Evolutionary conservation across 2,113 vertebrate species (phyloP).

Genomic region (Lamprologus ornatipinnis): DNA sequence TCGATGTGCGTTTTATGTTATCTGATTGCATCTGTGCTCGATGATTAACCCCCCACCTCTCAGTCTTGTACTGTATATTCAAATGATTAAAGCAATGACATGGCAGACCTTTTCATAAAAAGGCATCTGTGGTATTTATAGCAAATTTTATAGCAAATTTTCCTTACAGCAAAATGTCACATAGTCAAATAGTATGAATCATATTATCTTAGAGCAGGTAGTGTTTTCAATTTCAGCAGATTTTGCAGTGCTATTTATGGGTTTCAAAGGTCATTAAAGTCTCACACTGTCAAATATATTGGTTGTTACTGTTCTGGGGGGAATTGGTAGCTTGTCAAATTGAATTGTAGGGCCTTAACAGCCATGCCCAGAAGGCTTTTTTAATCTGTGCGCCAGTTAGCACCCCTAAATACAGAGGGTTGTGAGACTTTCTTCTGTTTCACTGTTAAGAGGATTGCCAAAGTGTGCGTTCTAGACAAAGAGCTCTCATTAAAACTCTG

Average conservation of each 20-base stretch:
- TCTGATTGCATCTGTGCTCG: not conserved
- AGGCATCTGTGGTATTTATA: not conserved
- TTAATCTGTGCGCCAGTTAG: slow-evolving; percentile 1
- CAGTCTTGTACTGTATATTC: not conserved
- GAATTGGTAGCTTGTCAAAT: slow-evolving; percentile 8
- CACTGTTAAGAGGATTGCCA: slow-evolving; percentile 15
- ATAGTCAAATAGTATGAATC: not conserved
- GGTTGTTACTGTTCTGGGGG: not conserved
- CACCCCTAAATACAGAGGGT: not conserved
- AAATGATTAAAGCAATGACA: not conserved
- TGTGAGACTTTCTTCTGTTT: not conserved
- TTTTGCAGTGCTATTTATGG: not conserved
- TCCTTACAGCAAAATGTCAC: not conserved
- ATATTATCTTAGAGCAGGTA: not conserved
- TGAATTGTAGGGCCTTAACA: not conserved
- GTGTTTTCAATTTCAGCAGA: not conserved
- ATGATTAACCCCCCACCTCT: not conserved
- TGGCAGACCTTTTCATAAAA: not conserved
- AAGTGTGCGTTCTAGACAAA: slow-evolving; percentile 14
- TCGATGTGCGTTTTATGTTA: slow-evolving; percentile 11
- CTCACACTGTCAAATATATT: slow-evolving; percentile 1
- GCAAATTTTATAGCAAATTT: not conserved
- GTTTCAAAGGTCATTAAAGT: not conserved
- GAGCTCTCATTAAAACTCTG: slow-evolving; percentile 7
- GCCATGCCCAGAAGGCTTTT: not conserved